Evolutionary conservation across 2,888 invertebrate species (phyloP), one percentile per base, ranked within the genome.

Genomic region (Drosophila algonquin): DNA sequence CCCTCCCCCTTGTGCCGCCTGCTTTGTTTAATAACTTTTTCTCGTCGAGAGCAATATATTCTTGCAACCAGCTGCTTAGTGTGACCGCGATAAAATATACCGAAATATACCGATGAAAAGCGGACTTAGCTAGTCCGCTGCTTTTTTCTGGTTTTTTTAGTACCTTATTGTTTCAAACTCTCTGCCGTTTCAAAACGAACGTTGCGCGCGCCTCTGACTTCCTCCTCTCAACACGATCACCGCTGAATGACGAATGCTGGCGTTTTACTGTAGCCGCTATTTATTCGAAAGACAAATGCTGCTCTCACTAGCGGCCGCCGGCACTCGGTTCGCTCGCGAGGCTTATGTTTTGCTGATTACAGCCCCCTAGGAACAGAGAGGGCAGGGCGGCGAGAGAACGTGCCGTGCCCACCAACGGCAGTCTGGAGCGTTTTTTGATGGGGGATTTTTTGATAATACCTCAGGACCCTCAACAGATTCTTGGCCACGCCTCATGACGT

Each of bases 361-460:
- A 48, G 48, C 14, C 24, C 3, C n/a, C 45, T 40, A 48, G 44
- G 44, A 18, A 21, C 40, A 35, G 63, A 59, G 65, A 45, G 67
- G 7, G 52, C 40, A 3, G 8, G 16, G 24, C 30, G 14, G 18
- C 30, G 70, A 53, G 64, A n/a, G 62, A 46, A 2, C 1, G 21
- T 47, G 14, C 54, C 32, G 40, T 40, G 40, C 40, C 40, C 40
- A 40, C n/a, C 40, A 40, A 40, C 40, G 2, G n/a, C n/a, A 14
- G 40, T 7, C n/a, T n/a, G 7, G 14, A 40, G 40, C 40, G 40
- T 6, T 40, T 21, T 67, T 63, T 61, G 50, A 71, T 51, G 55
- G 53, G 75, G 77, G 72, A 64, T 79, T 81, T 81, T 64, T 45
- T 75, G 81, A 81, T 80, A 83, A 72, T 67, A 52, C 58, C 12